Evolutionary conservation across 2,113 vertebrate genomes (phyloP).

Genomic region (Peromyscus californicus): DNA sequence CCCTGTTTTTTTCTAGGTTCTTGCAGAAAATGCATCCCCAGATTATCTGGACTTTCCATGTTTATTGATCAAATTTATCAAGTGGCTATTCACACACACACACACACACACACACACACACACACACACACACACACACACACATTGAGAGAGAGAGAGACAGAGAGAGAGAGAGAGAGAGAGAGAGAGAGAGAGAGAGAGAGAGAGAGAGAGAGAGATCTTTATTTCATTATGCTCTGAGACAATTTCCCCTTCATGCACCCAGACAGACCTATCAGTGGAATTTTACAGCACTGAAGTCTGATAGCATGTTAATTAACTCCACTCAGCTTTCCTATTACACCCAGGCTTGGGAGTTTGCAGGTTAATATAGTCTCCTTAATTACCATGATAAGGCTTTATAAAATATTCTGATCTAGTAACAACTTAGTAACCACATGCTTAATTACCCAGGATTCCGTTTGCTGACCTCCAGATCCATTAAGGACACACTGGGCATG

Average conservation of each 20-base stretch:
- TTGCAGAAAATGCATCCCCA: neutral
- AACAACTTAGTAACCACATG: conserved; percentile 39
- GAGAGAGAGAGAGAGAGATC: neutral
- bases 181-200: neutral
- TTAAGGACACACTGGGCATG: neutral
- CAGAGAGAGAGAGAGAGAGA: neutral
- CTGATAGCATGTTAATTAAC: conserved; percentile 77
- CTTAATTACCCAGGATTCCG: conserved; percentile 66
- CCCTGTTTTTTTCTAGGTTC: neutral
- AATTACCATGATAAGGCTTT: conserved; percentile 63
- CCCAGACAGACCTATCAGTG: conserved; percentile 17
- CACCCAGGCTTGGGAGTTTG: neutral
- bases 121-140: no score
- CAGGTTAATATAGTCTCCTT: conserved; percentile 73
- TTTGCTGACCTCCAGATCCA: neutral
- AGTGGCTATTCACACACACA: conserved; percentile 31
- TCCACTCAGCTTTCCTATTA: conserved; percentile 38
- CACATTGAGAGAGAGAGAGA: neutral
- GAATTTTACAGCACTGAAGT: conserved; percentile 44
- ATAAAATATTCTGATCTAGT: conserved; percentile 59
- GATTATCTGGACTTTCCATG: neutral
- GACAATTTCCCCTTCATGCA: conserved; percentile 4
- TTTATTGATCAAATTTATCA: conserved; percentile 13
- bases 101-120: neutral
- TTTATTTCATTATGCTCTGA: conserved; percentile 38